Percentiles rank a stretch among this genome's conserved stretches.
These are phyloP conservation scores for Pygmarrhopalites habei DNA, from an alignment of 1,140 invertebrate species.

Conservation along the genomic window DNA sequence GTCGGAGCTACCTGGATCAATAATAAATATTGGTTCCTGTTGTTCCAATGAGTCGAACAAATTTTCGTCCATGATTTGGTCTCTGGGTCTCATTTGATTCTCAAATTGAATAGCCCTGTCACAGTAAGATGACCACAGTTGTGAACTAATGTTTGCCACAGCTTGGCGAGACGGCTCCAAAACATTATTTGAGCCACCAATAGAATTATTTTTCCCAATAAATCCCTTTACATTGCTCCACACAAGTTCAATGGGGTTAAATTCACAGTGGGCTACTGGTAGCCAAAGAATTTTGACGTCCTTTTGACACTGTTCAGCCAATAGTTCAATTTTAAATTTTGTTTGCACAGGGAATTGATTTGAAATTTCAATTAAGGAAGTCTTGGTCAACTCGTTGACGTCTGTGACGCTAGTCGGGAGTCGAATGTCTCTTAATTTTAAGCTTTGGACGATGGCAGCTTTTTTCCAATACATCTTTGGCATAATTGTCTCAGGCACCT, in stretches of 20 bases:
- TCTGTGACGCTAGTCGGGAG: background rate
- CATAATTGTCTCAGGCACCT: background rate
- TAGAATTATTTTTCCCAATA: background rate
- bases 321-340: constrained; percentile 6
- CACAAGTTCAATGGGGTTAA: constrained; percentile 22
- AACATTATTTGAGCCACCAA: background rate
- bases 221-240: background rate
- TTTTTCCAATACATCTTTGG: background rate
- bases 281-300: constrained; percentile 22
- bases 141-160: background rate
- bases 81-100: background rate
- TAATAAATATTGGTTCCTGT: too few species aligned
- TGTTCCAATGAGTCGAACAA: too few species aligned
- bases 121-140: background rate
- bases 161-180: background rate
- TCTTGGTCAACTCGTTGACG: background rate
- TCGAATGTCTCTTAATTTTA: background rate
- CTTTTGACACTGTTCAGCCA: background rate
- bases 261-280: constrained; percentile 27
- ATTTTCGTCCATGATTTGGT: background rate
- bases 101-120: background rate
- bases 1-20: too few species aligned
- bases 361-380: background rate
- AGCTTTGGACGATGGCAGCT: background rate
- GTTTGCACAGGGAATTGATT: background rate